Evolutionary conservation across 2,797 vertebrate genomes (phyloP), one percentile per base, ranked within the genome.

Genomic region (Pseudochaenichthys georgianus): DNA sequence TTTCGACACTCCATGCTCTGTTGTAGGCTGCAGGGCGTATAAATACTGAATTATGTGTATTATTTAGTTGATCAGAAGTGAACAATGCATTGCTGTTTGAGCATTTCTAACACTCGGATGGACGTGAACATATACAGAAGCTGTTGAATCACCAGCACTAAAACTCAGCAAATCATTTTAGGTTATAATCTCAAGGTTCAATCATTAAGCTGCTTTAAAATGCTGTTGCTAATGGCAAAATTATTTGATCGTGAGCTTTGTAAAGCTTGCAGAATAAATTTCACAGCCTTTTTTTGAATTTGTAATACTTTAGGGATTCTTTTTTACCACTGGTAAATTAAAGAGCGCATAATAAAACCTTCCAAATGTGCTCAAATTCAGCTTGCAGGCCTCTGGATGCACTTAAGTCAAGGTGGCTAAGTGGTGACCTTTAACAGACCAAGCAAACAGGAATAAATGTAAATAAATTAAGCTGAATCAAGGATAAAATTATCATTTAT

Each of bases 1-100:
- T 38, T 7, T 23, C 9, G 11, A 61, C 28, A 42, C 67, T 13
- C 42, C 31, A 45, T 16, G n/a, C 15, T 71, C 21, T 41, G 16
- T 55, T 69, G 23, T 13, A 15, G 16, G 34, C 68, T 70, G 41
- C 38, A 55, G 46, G 45, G 42, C 73, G 21, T 42, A 54, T 86
- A 75, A 67, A 77, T 66, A 60, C 46, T 71, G 51, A 58, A 66
- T 77, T 54, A 59, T 19, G 28, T 57, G 51, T 53, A 70, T 69
- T 62, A 72, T 82, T 78, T 66, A 88, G 17, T 73, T 53, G 47
- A 8, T 78, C 47, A 73, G 58, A 73, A 19, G 50, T 73, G 53
- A 45, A 61, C 67, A 73, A 48, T 72, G 46, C 23, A 46, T 17
- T 60, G 54, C n/a, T 41, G 11, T 60, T 54, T 60, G 41, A 62